Evolutionary conservation across 2,888 invertebrate species (phyloP), one percentile per base, ranked within the genome.

Genomic region (Clanis bilineata): DNA sequence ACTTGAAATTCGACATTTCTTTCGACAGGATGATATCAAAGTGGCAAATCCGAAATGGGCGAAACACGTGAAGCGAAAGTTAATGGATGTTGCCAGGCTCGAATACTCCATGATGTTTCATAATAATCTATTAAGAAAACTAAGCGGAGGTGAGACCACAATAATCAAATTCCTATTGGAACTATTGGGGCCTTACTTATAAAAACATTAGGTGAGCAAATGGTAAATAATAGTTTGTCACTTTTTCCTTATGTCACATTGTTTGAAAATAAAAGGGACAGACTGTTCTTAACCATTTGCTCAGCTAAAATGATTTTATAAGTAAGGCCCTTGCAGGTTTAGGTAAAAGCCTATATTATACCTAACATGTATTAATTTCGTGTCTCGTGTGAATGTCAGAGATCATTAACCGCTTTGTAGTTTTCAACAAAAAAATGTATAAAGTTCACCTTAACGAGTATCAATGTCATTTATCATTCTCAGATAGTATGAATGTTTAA

Each of bases 41-140:
- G 85, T 93, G 61, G 77, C 88, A 1, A 90, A 93, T 72, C 94
- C 94, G 6, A 85, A 89, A 72, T 94, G 94, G 94, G 90, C 93
- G 2, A 85, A 86, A 64, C 89, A 90, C 45, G 90, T 94, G 1
- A 82, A 92, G 59, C 92, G 93, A 76, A 86, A 86, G 82, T 79
- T 94, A n/a, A 83, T 85, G 78, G 90, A 93, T 38, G 81, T 91
- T 4, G 93, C 92, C 0, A 77, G 88, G 61, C 66, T 93, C 62
- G 93, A 93, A 65, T 94, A 93, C 64, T 88, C 93, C 7, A 90
- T 93, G 80, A 92, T 93, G 84, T 93, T 90, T 69, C 91, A 92
- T 63, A 93, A 90, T 65, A 88, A 84, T 56, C 73, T 85, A 45
- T 78, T 93, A 59, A 83, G 86, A 67, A 91, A 85, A 77, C 85